Evolutionary conservation across 2,797 vertebrate species (phyloP).

Genomic region (Onychomys torridus): DNA sequence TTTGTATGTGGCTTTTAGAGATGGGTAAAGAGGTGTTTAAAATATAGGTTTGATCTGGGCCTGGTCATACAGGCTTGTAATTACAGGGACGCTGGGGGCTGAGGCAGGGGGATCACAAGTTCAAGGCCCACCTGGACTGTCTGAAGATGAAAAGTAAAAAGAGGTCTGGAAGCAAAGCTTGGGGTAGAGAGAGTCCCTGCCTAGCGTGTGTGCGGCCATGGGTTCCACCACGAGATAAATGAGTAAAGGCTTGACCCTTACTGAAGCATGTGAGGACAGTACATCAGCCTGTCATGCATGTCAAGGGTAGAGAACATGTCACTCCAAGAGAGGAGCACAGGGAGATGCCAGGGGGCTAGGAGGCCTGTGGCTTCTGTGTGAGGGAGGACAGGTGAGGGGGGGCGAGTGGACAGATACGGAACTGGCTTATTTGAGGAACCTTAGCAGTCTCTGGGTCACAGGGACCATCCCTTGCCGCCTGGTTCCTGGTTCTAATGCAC

Average conservation of each 20-base stretch:
- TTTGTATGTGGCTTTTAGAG: neutral
- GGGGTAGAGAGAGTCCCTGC: neutral
- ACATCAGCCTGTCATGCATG: neutral
- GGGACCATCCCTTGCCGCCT: neutral
- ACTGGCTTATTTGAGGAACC: neutral
- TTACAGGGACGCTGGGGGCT: neutral
- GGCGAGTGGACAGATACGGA: neutral
- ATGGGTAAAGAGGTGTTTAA: neutral
- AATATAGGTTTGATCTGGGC: neutral
- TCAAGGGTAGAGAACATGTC: neutral
- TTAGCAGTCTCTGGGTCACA: neutral
- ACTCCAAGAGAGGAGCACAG: neutral
- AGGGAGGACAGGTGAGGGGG: neutral
- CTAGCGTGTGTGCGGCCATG: neutral
- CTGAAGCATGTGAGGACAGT: neutral
- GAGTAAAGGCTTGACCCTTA: neutral
- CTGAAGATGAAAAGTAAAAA: neutral
- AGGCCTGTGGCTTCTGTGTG: neutral
- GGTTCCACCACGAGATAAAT: neutral
- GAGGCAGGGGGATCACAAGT: neutral
- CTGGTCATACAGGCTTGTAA: neutral
- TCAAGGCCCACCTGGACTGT: neutral
- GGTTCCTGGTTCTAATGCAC: neutral
- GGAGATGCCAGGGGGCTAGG: neutral
- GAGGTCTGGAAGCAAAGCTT: neutral